Evolutionary conservation across 2,888 invertebrate genomes (phyloP).

Genomic region (Ditula angustiorana): DNA sequence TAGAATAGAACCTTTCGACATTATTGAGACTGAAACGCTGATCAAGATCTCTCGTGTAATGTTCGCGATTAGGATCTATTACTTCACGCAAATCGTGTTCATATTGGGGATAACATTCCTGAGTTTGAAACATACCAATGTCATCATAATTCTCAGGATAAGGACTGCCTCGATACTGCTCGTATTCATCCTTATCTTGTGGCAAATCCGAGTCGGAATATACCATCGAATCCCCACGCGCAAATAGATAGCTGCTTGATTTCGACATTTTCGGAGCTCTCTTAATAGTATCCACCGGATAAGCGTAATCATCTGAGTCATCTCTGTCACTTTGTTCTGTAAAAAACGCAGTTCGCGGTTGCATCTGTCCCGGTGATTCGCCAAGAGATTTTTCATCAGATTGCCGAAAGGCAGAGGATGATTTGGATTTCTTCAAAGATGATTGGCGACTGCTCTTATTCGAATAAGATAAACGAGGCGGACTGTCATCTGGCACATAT

Average conservation of each 20-base stretch:
- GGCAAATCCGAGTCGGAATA: conserved; percentile 78
- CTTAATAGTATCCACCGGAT: conserved; percentile 81
- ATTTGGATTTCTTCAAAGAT: conserved; percentile 77
- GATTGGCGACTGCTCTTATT: conserved; percentile 81
- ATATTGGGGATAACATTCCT: conserved; percentile 80
- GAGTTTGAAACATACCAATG: conserved; percentile 77
- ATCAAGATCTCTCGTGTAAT: conserved; percentile 73
- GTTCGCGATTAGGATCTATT: conserved; percentile 58
- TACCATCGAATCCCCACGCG: conserved; percentile 75
- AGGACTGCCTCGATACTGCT: conserved; percentile 76
- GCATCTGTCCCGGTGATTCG: conserved; percentile 70
- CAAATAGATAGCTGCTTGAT: conserved; percentile 73
- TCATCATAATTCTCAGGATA: conserved; percentile 80
- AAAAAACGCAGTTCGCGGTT: conserved; percentile 66
- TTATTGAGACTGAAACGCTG: conserved; percentile 81
- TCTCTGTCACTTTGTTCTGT: conserved; percentile 78
- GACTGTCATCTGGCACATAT: conserved; percentile 79
- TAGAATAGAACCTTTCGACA: conserved; percentile 79
- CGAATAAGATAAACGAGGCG: conserved; percentile 76
- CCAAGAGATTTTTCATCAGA: conserved; percentile 69
- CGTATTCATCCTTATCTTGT: conserved; percentile 77
- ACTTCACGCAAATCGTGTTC: conserved; percentile 62
- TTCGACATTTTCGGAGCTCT: conserved; percentile 78
- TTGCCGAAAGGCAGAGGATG: conserved; percentile 66
- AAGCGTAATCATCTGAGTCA: conserved; percentile 81